A percentile compares a stretch with the other conserved stretches of the same genome.
Evolutionary conservation across 2,797 vertebrate genomes (phyloP).

Genomic region (Sebastes itinus): DNA sequence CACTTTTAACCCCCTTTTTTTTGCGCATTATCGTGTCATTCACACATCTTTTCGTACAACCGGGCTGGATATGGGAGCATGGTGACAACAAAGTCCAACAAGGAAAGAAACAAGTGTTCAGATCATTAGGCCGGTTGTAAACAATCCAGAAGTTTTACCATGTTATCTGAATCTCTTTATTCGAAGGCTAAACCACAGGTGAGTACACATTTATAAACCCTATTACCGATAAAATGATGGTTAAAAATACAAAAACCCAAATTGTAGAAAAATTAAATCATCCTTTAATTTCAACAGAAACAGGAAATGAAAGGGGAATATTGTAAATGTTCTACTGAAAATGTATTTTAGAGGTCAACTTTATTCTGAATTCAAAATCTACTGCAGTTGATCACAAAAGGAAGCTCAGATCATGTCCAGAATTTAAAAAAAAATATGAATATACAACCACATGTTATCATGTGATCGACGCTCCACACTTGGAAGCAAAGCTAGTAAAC

Average conservation of each 20-base stretch:
- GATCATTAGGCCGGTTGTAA: background rate
- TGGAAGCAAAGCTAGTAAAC: background rate
- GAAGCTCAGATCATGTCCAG: background rate
- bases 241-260: background rate
- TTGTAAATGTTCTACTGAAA: background rate
- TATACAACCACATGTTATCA: background rate
- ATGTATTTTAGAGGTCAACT: too few relatives aligned
- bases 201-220: background rate
- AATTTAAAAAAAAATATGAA: background rate
- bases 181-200: background rate
- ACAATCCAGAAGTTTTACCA: background rate
- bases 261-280: background rate
- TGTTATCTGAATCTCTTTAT: background rate
- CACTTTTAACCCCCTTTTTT: too few relatives aligned
- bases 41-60: rapidly evolving
- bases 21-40: too few relatives aligned
- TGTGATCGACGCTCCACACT: background rate
- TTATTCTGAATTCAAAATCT: background rate
- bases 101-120: background rate
- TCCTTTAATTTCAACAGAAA: background rate
- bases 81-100: background rate
- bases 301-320: background rate
- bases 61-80: background rate
- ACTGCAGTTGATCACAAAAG: background rate
- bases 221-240: background rate